These are phyloP conservation scores for Xiphophorus birchmanni DNA, from an alignment of 2,797 vertebrate genomes.

Conservation along the genomic window DNA sequence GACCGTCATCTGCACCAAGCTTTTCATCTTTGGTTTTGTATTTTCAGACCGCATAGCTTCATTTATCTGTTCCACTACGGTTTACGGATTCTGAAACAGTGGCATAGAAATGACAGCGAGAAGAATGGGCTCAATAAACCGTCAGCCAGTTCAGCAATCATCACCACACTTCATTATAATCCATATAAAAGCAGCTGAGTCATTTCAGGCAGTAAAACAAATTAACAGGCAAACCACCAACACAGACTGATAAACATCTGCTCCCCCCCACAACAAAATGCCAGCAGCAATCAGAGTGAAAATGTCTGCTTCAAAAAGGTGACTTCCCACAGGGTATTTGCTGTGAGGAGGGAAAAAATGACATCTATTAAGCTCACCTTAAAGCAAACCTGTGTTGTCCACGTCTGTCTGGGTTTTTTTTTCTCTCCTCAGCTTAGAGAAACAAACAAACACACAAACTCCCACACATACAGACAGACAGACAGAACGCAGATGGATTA, in stretches of 20 bases:
- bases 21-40: conserved; percentile 6
- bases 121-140: not conserved
- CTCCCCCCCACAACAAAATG: not conserved
- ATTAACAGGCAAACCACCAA: not conserved
- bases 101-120: not conserved
- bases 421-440: conserved; percentile 14
- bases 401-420: conserved; percentile 16
- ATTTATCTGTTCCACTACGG: not conserved
- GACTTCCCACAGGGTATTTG: not conserved
- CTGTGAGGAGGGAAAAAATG: not conserved
- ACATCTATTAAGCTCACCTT: conserved; percentile 22
- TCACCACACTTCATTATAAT: conserved; percentile 4
- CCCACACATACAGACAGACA: conserved; percentile 13
- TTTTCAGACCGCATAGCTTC: not conserved
- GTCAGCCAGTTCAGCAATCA: conserved; percentile 3
- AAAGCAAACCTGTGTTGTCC: conserved; percentile 37
- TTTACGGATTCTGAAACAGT: conserved; percentile 2
- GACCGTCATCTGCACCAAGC: not conserved
- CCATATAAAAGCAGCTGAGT: not conserved
- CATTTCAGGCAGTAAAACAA: conserved; percentile 10
- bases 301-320: conserved; percentile 4
- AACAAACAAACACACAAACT: conserved; percentile 12
- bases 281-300: not conserved
- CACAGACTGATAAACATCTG: not conserved
- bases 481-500: conserved; percentile 41